Conservation (phyloP, 2,888 invertebrate species). For the Ophion ellenae region DNA sequence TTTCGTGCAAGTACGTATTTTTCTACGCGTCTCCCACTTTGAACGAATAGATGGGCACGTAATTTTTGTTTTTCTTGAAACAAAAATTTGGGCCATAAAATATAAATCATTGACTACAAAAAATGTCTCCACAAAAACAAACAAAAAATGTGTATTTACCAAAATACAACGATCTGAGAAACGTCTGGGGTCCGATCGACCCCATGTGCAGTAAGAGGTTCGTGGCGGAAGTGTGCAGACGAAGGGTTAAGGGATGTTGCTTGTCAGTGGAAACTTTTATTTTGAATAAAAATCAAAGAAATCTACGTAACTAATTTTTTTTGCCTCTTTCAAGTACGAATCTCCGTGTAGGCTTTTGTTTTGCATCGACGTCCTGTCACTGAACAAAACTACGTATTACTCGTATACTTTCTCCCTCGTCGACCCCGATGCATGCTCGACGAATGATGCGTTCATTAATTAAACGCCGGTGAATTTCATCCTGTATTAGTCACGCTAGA, state of each 20-base stretch:
- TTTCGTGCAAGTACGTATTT: too few relatives aligned
- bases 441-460: slow-evolving; percentile 66
- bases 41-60: too few relatives aligned
- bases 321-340: not conserved
- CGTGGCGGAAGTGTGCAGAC: too few relatives aligned
- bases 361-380: slow-evolving; percentile 34
- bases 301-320: not conserved
- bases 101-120: too few relatives aligned
- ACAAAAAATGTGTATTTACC: too few relatives aligned
- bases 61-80: too few relatives aligned
- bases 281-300: slow-evolving; percentile 12
- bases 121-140: too few relatives aligned
- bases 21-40: too few relatives aligned
- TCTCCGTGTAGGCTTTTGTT: not conserved
- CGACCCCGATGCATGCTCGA: slow-evolving; percentile 39
- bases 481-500: slow-evolving; percentile 60
- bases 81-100: too few relatives aligned
- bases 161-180: too few relatives aligned
- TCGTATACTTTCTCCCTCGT: not conserved
- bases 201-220: too few relatives aligned
- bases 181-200: too few relatives aligned
- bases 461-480: slow-evolving; percentile 57
- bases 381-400: slow-evolving; percentile 5
- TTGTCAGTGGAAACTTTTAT: slow-evolving; percentile 11
- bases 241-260: not conserved